Conservation (phyloP, 2,113 vertebrate genomes). For the Gymnogyps californianus region DNA sequence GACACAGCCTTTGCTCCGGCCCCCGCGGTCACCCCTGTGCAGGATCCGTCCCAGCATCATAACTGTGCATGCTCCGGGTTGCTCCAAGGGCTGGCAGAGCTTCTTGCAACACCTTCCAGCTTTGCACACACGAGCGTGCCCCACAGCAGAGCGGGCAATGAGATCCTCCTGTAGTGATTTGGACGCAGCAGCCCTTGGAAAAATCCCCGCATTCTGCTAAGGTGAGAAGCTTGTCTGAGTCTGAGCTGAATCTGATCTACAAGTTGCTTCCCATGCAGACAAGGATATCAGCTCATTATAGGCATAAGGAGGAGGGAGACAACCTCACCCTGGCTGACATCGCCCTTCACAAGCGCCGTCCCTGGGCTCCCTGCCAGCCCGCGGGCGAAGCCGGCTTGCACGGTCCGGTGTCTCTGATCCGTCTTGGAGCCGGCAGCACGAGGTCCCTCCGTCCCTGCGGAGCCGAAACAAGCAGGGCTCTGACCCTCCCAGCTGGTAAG, state of each 20-base stretch:
- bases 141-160: rapidly evolving
- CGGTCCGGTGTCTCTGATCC: rapidly evolving
- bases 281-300: neutral
- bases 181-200: neutral
- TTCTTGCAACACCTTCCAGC: neutral
- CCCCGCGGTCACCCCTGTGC: too few species aligned
- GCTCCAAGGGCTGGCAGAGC: neutral
- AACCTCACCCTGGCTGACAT: neutral
- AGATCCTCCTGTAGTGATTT: neutral
- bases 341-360: rapidly evolving
- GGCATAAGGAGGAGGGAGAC: neutral
- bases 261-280: neutral
- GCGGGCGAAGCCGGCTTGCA: rapidly evolving
- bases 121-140: rapidly evolving
- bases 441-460: rapidly evolving
- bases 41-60: rapidly evolving
- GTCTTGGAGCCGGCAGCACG: rapidly evolving
- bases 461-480: neutral
- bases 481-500: neutral
- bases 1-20: neutral
- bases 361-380: neutral
- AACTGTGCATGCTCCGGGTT: neutral
- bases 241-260: neutral
- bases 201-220: neutral
- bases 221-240: neutral